Evolutionary conservation across 1,140 invertebrate species (phyloP).

Genomic region (Caenorhabditis latens): DNA sequence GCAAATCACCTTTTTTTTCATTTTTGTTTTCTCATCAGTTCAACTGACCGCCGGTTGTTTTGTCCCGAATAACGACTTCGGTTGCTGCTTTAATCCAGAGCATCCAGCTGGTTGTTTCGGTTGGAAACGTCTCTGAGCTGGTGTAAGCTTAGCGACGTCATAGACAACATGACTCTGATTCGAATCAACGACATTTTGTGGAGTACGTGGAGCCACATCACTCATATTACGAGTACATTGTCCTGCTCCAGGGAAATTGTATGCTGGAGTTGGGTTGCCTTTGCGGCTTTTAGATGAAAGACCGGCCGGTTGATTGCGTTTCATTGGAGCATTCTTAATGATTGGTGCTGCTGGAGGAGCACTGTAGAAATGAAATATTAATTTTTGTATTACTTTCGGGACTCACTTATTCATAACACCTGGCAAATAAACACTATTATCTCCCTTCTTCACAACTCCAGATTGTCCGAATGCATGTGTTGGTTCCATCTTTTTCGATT

Average conservation of each 20-base stretch:
- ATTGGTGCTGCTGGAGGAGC: neutral
- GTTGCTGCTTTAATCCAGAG: neutral
- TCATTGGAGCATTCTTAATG: neutral
- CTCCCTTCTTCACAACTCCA: neutral
- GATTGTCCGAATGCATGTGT: neutral
- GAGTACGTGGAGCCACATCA: constrained; percentile 8
- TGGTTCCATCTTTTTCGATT: neutral
- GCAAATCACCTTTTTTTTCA: neutral
- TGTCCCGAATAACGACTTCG: neutral
- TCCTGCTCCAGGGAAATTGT: constrained; percentile 21
- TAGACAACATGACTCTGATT: constrained; percentile 3
- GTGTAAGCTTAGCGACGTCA: neutral
- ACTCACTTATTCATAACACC: constrained; percentile 24
- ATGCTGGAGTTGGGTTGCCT: neutral
- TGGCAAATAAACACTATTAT: constrained; percentile 15
- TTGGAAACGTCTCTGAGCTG: neutral
- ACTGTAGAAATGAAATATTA: neutral
- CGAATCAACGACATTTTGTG: neutral
- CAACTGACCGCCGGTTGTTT: neutral
- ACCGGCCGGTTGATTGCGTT: neutral
- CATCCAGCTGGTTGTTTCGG: neutral
- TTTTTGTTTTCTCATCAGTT: neutral
- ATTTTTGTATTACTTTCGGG: too few species aligned
- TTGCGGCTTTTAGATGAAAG: neutral
- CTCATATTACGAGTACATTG: neutral